Percentiles rank a stretch among this genome's conserved stretches.
phyloP scores from a whole-genome alignment of 2,113 vertebrate species.

The Callorhinus ursinus region DNA sequence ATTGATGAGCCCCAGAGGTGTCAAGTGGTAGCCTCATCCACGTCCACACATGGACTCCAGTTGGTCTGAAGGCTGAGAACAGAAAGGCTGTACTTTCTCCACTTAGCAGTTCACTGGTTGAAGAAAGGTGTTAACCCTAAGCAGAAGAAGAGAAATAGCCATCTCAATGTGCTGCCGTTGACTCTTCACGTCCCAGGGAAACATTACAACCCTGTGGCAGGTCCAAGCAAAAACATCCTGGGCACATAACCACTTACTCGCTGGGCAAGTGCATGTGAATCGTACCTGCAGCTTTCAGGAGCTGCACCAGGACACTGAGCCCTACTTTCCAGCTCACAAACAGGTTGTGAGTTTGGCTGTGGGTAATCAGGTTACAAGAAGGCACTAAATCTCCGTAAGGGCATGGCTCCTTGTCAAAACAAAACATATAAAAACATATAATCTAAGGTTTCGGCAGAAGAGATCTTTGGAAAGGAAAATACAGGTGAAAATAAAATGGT shows the following conservation, averaged over 20 bases:
- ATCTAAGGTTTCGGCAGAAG: neutral
- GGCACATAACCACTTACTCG: neutral
- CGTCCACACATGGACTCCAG: rapidly evolving
- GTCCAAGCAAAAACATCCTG: neutral
- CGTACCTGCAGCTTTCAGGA: neutral
- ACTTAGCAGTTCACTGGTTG: neutral
- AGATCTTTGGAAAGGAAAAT: neutral
- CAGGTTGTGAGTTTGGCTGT: too few species aligned
- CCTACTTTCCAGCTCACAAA: neutral
- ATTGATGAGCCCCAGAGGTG: rapidly evolving
- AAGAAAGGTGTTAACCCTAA: neutral
- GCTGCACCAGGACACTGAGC: rapidly evolving
- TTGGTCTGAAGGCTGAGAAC: neutral
- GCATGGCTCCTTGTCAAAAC: rapidly evolving
- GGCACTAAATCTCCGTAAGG: neutral
- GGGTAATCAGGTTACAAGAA: neutral
- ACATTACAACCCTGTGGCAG: rapidly evolving
- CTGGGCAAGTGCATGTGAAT: neutral
- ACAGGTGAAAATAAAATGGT: neutral
- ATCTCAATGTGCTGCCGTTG: rapidly evolving
- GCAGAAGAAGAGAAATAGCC: neutral
- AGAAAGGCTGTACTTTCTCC: neutral
- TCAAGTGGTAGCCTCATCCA: neutral
- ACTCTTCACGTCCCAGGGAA: neutral
- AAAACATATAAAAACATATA: rapidly evolving